Base-by-base conservation (phyloP, 2,888 invertebrate species). In the Melipona bicolor region DNA sequence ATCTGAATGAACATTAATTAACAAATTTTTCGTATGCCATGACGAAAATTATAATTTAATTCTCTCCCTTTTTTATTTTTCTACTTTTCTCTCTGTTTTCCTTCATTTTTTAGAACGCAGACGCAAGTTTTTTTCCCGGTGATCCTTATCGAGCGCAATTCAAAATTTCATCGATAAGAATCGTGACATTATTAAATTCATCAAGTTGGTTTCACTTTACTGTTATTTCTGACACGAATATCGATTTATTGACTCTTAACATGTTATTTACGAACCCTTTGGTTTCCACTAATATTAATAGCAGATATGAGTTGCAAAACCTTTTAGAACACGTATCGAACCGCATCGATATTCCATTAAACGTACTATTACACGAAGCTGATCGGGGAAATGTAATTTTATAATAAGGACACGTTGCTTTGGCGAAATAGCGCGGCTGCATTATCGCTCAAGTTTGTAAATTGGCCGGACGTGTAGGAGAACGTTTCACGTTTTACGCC, bases 241-340 rank as follows among this genome's bases (percentile, higher is more conserved):
- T 84, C 78, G 84, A 81, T 82, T 82, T 78, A 84, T 83, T 84
- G 84, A 75, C 78, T 50, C 78, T 78, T 84, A 84, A 77, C 69
- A 52, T 62, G 83, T 84, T 84, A 84, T 84, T 83, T 82, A 78
- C 82, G 73, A 77, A 84, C 78, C 82, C 82, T 83, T 77, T 73
- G 69, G 82, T 81, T 81, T 68, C 71, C 72, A 73, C 81, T 77
- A 83, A 77, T 77, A 81, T 77, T 83, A 83, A 81, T 72, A 77
- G 80, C 81, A 77, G 68, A 81, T 76, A 59, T 27, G 50, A 83
- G 81, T 81, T 81, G 67, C 72, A 72, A 83, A 76, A 81, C 76
- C 83, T 81, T 81, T 77, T 72, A 81, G 61, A 81, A 76, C 81
- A 52, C 77, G 21, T 72, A 79, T 49, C 61, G 61, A 54, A 59